A percentile compares a stretch with the other conserved stretches of the same genome.
phyloP scores from a whole-genome alignment of 2,888 invertebrate species.

The Rhagonycha lutea region DNA sequence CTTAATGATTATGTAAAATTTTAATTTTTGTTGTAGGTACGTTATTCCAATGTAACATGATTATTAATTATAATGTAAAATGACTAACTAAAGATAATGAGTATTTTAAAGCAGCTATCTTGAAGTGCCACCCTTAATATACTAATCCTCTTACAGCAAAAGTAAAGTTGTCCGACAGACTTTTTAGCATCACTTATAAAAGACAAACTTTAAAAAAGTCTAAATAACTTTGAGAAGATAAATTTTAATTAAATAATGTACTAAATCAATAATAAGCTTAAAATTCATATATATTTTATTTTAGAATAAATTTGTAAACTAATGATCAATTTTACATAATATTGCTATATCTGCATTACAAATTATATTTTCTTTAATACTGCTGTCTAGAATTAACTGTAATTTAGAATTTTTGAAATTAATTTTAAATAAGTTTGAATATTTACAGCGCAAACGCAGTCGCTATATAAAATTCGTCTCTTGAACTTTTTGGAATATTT shows the following conservation, averaged over 20 bases:
- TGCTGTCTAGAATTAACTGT: too few species aligned
- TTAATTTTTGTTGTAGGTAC: not conserved
- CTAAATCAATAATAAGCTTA: not conserved
- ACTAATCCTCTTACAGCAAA: not conserved
- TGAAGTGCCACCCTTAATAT: not conserved
- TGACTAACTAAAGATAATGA: not conserved
- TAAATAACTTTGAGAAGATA: not conserved
- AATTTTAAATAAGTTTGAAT: too few species aligned
- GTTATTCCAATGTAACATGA: not conserved
- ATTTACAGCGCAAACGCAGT: too few species aligned
- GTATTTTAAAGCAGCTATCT: not conserved
- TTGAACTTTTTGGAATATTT: too few species aligned
- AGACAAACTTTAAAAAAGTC: not conserved
- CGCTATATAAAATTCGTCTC: too few species aligned
- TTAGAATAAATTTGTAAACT: too few species aligned
- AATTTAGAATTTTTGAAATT: too few species aligned
- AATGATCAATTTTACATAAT: too few species aligned
- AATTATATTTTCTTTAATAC: too few species aligned
- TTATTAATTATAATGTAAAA: not conserved
- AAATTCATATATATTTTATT: not conserved
- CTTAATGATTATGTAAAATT: not conserved
- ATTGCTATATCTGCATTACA: too few species aligned
- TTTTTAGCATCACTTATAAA: not conserved
- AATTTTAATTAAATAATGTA: not conserved
- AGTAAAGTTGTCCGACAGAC: not conserved